phyloP scores from a whole-genome alignment of 1,140 invertebrate genomes.

The Steinernema feltiae region DNA sequence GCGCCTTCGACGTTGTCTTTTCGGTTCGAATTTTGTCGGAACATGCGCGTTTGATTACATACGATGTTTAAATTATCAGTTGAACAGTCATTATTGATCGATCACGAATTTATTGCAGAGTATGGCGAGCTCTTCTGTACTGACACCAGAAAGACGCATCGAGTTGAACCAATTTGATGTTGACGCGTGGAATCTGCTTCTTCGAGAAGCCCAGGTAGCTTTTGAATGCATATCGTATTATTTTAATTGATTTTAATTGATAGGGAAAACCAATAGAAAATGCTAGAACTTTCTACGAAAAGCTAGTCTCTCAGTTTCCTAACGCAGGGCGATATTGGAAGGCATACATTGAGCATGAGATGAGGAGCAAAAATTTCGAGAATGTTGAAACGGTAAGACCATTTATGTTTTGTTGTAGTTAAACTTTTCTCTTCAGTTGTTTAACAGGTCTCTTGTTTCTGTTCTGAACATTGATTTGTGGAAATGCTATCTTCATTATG shows the following conservation, averaged over 20 bases:
- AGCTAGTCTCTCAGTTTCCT: constrained; percentile 83
- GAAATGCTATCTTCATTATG: constrained; percentile 93
- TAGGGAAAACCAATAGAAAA: constrained; percentile 82
- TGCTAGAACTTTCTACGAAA: constrained; percentile 84
- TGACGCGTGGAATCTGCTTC: constrained; percentile 89
- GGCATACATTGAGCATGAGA: constrained; percentile 98
- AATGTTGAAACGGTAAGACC: constrained; percentile 90
- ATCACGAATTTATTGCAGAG: no score
- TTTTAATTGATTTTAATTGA: constrained; percentile 3
- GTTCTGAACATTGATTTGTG: constrained; percentile 92
- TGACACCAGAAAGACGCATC: constrained; percentile 38
- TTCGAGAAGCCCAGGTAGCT: constrained; percentile 74
- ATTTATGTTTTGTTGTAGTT: constrained; percentile 16
- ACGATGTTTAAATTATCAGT: no score
- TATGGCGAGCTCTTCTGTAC: constrained; percentile 16
- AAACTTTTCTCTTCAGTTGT: constrained; percentile 68
- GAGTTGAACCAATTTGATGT: constrained; percentile 74
- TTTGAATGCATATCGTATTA: constrained; percentile 11
- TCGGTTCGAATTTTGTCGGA: no score
- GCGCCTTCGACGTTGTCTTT: no score
- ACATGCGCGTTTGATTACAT: no score
- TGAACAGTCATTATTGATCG: no score
- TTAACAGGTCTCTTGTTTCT: constrained; percentile 94
- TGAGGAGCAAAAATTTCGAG: constrained; percentile 88
- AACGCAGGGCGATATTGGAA: constrained; percentile 96